Conservation (phyloP, 2,888 invertebrate species). For the Pimpla rufipes region DNA sequence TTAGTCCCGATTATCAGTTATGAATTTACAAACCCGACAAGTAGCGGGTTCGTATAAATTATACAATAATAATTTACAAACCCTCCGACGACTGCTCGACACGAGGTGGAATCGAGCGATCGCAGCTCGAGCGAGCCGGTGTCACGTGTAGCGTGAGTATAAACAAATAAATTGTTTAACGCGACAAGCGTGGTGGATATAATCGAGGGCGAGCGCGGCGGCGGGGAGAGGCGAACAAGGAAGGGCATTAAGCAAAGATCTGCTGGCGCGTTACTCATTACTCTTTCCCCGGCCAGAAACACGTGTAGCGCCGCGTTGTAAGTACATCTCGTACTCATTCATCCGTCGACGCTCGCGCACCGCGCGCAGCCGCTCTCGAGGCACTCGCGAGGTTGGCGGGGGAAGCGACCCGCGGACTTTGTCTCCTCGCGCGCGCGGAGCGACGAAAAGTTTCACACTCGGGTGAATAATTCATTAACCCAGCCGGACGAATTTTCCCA, state of each 20-base stretch:
- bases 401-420: slow-evolving; percentile 4
- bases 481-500: background rate
- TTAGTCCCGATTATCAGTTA: no score
- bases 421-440: background rate
- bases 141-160: background rate
- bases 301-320: slow-evolving; percentile 30
- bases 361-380: background rate
- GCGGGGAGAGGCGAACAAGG: background rate
- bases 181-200: background rate
- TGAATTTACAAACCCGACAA: no score
- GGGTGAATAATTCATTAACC: slow-evolving; percentile 6
- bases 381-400: background rate
- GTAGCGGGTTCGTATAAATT: no score
- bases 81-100: no score
- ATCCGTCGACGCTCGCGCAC: slow-evolving; percentile 23
- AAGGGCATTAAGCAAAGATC: slow-evolving; percentile 21
- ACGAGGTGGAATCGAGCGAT: background rate
- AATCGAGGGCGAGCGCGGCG: background rate
- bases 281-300: slow-evolving; percentile 21
- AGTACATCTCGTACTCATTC: slow-evolving; percentile 39
- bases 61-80: no score
- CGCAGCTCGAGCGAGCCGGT: no score
- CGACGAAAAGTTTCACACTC: slow-evolving; percentile 3
- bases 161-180: slow-evolving; percentile 15
- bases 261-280: slow-evolving; percentile 17